Evolutionary conservation across 2,113 vertebrate species (phyloP), one percentile per base, ranked within the genome.

Genomic region (Aspidoscelis tigris): DNA sequence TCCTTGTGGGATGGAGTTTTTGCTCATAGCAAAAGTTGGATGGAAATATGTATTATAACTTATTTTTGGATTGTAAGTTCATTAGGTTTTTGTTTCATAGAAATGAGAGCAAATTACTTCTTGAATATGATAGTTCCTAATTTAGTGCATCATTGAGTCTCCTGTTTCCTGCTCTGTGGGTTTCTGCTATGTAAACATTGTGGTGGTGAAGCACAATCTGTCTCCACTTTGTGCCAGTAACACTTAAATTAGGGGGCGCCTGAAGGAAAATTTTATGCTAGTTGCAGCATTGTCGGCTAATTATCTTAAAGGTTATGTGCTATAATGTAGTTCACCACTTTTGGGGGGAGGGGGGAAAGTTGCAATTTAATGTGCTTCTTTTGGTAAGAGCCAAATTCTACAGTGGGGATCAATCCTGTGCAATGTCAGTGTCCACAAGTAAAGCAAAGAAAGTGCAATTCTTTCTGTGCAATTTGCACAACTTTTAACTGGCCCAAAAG

Each of bases 141-240:
- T 99, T 99, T 98, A 98, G 97, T 98, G 98, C 98, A 98, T 99
- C 97, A 97, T 97, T 98, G 97, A 98, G 96, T 96, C 96, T 96
- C 97, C 96, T 96, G 97, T 97, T 98, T 97, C 95, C 96, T 97
- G 96, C 98, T 97, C 98, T 97, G 98, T 98, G 97, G 97, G 98
- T 96, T 97, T 97, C 97, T 97, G 96, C 97, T 98, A 96, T 98
- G 96, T 97, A 97, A 97, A 97, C 96, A 96, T 96, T 97, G 96
- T 94, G 89, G 94, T 95, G 94, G 97, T 97, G 96, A 97, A 97
- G 95, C 96, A 95, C 98, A 99, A 98, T 98, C 98, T 99, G 98
- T 97, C 97, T 96, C 96, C 95, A 97, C 96, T 97, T 97, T 97
- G 96, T 97, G 96, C 97, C 98, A 98, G 97, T 96, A 97, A 98